These are phyloP conservation scores for Dryobota labecula DNA, from an alignment of 2,888 invertebrate genomes.

Conservation along the genomic window DNA sequence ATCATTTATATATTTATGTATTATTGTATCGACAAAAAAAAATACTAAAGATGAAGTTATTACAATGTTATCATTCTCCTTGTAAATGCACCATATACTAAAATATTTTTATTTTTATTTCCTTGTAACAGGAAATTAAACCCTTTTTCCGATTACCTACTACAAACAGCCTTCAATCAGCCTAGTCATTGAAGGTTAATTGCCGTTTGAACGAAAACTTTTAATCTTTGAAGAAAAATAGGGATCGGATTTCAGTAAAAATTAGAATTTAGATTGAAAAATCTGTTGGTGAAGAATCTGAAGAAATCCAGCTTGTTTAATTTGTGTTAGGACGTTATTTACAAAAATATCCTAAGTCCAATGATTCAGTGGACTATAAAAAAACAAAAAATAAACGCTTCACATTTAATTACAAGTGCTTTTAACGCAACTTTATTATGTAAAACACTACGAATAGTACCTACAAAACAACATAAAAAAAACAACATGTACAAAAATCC, in stretches of 20 bases:
- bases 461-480: too few relatives aligned
- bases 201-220: conserved; percentile 30
- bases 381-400: too few relatives aligned
- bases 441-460: too few relatives aligned
- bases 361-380: background rate
- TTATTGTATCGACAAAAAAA: background rate
- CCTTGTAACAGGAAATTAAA: conserved; percentile 21
- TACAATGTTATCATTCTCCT: background rate
- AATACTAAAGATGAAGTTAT: background rate
- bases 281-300: background rate
- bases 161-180: conserved; percentile 35
- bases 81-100: background rate
- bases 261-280: conserved; percentile 49
- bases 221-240: conserved; percentile 37
- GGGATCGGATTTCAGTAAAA: background rate
- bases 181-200: conserved; percentile 46
- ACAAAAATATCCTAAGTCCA: background rate
- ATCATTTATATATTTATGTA: too few relatives aligned
- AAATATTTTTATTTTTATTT: background rate
- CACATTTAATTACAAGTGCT: background rate
- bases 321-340: background rate
- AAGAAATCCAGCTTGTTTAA: conserved; percentile 21
- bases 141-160: background rate
- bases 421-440: too few relatives aligned
- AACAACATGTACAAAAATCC: too few relatives aligned